A percentile compares a stretch with the other conserved stretches of the same genome.
Evolutionary conservation across 2,113 vertebrate species (phyloP).

Genomic region (Australoheros scitulus): DNA sequence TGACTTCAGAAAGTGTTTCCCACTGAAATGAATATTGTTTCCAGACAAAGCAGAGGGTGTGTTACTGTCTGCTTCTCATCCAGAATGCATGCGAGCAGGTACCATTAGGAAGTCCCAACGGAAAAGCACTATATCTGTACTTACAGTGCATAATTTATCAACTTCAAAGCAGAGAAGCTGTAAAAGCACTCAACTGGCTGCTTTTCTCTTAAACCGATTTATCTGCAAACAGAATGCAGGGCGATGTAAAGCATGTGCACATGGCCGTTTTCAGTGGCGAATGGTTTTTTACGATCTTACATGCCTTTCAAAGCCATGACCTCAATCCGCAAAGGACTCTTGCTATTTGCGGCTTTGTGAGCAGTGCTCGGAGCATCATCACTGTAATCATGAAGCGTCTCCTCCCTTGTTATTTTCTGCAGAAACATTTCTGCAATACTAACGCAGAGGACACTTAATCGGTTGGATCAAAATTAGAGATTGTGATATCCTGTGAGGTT

Average conservation of each 20-base stretch:
- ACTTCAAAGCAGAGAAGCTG: slow-evolving; percentile 3
- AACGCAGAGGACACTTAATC: neutral
- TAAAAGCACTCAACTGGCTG: neutral
- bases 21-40: slow-evolving; percentile 58
- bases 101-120: slow-evolving; percentile 54
- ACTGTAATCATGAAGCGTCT: neutral
- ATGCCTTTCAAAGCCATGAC: slow-evolving; percentile 9
- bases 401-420: neutral
- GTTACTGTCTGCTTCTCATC: slow-evolving; percentile 48
- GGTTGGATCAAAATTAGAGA: neutral
- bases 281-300: slow-evolving; percentile 23
- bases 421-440: neutral
- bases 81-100: slow-evolving; percentile 45
- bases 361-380: neutral
- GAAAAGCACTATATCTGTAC: slow-evolving; percentile 31
- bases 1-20: slow-evolving; percentile 48
- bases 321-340: slow-evolving; percentile 9
- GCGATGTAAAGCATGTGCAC: slow-evolving; percentile 43
- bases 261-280: neutral
- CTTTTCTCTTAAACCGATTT: neutral
- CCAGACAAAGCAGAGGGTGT: slow-evolving; percentile 64
- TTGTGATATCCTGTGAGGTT: neutral
- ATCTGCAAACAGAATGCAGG: neutral
- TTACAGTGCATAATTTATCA: slow-evolving; percentile 14
- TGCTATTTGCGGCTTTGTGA: neutral